Evolutionary conservation across 1,140 invertebrate species (phyloP).

Genomic region (Megalopta genalis): DNA sequence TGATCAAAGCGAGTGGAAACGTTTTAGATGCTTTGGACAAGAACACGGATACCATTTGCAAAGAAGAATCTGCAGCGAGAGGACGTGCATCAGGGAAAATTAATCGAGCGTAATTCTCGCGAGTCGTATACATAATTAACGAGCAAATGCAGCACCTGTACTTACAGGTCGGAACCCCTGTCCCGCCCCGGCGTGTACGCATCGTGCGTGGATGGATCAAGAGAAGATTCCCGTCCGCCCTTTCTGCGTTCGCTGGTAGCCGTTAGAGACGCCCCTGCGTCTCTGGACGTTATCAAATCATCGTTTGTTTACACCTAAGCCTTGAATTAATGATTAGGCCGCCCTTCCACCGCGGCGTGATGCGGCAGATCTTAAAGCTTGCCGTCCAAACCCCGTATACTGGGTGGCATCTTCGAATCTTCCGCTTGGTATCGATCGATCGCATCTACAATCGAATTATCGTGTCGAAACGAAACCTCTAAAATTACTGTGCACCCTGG

Average conservation of each 20-base stretch:
- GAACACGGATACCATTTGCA: slow-evolving; percentile 14
- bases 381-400: slow-evolving; percentile 60
- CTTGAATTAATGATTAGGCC: slow-evolving; percentile 79
- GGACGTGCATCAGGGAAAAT: slow-evolving; percentile 65
- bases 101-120: slow-evolving; percentile 69
- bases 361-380: slow-evolving; percentile 76
- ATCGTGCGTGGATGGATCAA: slow-evolving; percentile 61
- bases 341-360: slow-evolving; percentile 69
- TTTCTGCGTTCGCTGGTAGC: slow-evolving; percentile 62
- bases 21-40: not conserved
- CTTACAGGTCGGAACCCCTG: slow-evolving; percentile 45
- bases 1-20: not conserved
- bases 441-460: too few relatives aligned
- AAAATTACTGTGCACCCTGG: too few relatives aligned
- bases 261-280: slow-evolving; percentile 64
- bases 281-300: slow-evolving; percentile 79
- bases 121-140: slow-evolving; percentile 68
- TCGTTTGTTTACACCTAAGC: slow-evolving; percentile 80
- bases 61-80: slow-evolving; percentile 16
- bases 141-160: slow-evolving; percentile 65
- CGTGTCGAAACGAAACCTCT: too few relatives aligned
- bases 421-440: not conserved
- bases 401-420: slow-evolving; percentile 49
- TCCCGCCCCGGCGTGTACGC: slow-evolving; percentile 28
- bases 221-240: slow-evolving; percentile 58